These are phyloP conservation scores for Apamea anceps DNA, from an alignment of 2,888 invertebrate genomes.

Conservation along the genomic window DNA sequence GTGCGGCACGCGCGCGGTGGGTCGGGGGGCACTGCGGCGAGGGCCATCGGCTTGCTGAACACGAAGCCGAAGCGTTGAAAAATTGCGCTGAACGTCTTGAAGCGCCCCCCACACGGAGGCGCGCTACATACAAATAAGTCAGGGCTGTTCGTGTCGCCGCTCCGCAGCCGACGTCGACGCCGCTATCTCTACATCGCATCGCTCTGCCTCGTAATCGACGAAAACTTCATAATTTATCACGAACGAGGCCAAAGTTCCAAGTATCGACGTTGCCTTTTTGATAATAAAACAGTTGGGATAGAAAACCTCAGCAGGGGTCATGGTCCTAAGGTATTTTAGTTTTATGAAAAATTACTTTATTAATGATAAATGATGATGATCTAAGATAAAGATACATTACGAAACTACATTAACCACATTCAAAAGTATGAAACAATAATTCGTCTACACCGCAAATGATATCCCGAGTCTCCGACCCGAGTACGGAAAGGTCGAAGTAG, in stretches of 20 bases:
- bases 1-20: slow-evolving; percentile 72
- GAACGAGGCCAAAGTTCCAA: slow-evolving; percentile 48
- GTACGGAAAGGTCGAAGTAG: slow-evolving; percentile 74
- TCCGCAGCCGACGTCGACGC: slow-evolving; percentile 61
- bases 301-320: slow-evolving; percentile 3
- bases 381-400: too few relatives aligned
- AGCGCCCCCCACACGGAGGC: slow-evolving; percentile 81
- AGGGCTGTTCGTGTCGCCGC: slow-evolving; percentile 67
- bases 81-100: slow-evolving; percentile 88
- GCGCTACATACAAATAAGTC: slow-evolving; percentile 87
- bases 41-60: slow-evolving; percentile 83
- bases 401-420: slow-evolving; percentile 7
- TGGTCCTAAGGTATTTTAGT: neutral
- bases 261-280: slow-evolving; percentile 36
- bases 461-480: slow-evolving; percentile 69
- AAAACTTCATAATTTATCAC: slow-evolving; percentile 61
- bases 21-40: slow-evolving; percentile 75
- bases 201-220: slow-evolving; percentile 53
- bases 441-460: slow-evolving; percentile 68
- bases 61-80: slow-evolving; percentile 87
- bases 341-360: neutral
- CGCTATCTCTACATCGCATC: slow-evolving; percentile 60
- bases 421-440: slow-evolving; percentile 57
- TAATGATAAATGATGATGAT: neutral
- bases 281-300: slow-evolving; percentile 15